phyloP scores from a whole-genome alignment of 2,888 invertebrate species.

The Aromia moschata region DNA sequence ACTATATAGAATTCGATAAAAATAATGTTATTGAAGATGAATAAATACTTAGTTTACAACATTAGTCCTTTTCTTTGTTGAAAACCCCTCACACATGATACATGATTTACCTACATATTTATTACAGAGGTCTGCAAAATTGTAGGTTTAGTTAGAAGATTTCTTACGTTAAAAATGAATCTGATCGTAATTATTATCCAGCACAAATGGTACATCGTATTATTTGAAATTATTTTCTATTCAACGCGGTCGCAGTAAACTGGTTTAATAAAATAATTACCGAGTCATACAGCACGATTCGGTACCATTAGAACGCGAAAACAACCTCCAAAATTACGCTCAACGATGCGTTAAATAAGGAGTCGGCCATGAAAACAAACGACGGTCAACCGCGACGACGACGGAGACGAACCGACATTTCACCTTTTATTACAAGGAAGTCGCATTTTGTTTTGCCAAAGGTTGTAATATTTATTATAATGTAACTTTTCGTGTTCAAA shows the following conservation, averaged over 20 bases:
- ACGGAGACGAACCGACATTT: constrained; percentile 11
- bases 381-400: constrained; percentile 11
- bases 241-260: constrained; percentile 24
- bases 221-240: no score
- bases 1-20: no score
- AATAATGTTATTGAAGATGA: no score
- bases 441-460: constrained; percentile 20
- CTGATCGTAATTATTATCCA: no score
- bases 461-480: constrained; percentile 16
- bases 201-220: no score
- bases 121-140: no score
- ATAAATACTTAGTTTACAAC: no score
- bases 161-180: no score
- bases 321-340: constrained; percentile 24
- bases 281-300: constrained; percentile 5
- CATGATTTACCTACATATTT: no score
- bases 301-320: constrained; percentile 24
- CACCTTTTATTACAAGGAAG: constrained; percentile 26
- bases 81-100: no score
- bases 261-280: constrained; percentile 27
- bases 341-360: constrained; percentile 27
- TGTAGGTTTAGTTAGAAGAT: no score
- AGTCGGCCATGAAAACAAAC: constrained; percentile 22
- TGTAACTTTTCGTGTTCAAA: neutral
- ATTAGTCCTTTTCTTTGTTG: no score